Evolutionary conservation across 1,140 invertebrate genomes (phyloP), one percentile per base, ranked within the genome.

Genomic region (Tetragonula clypearis): DNA sequence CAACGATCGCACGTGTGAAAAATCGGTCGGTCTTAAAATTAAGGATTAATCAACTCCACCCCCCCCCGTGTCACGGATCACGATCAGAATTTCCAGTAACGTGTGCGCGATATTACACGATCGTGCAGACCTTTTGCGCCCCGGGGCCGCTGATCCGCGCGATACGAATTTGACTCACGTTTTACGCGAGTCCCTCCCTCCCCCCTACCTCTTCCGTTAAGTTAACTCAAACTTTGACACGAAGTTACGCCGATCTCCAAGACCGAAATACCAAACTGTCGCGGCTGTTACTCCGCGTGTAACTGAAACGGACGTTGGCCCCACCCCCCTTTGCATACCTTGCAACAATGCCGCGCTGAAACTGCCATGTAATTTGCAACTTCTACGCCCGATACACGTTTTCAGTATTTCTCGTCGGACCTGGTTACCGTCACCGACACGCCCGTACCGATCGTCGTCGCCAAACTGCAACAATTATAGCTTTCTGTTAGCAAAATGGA

Each of bases 281-380:
- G 65, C 35, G 26, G 62, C 76, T 41, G 74, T 78, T 75, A 66
- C 80, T 55, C 80, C 21, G 58, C 58, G 21, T 82, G 80, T 75
- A 83, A 83, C 81, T 69, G 81, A 83, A 83, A 83, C 81, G 81
- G 74, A 83, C 81, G 74, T 83, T 78, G 49, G 74, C 23, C 53
- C 49, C 71, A 26, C 49, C 49, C 35, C 35, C 69, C 69, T 60
- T 58, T 17, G 60, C 77, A 71, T 72, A 84, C 82, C 82, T 56
- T 65, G 78, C 58, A 84, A 84, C 82, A 84, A 84, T 84, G 82
- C 58, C 26, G 82, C 76, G 53, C 74, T 78, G 74, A 83, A 79
- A 84, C 77, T 84, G 77, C 68, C 82, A 84, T 19, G 77, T 84
- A 84, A 84, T 84, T 84, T 79, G 68, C 82, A 84, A 84, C 82